Percentiles rank a stretch among this genome's conserved stretches.
phyloP scores from a whole-genome alignment of 2,888 invertebrate genomes.

The Drosophila lacicola region DNA sequence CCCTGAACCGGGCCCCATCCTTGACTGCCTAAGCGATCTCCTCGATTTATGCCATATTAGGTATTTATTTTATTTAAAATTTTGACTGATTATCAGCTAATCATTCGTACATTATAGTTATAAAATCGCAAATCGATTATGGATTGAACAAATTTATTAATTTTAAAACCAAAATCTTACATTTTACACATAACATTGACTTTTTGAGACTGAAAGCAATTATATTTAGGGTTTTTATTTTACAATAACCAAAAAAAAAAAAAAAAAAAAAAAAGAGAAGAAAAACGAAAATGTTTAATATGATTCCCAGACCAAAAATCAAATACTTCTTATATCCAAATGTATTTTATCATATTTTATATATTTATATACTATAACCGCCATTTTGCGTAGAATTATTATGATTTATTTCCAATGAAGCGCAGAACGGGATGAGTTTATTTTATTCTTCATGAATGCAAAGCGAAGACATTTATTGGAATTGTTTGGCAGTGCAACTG shows the following conservation, averaged over 20 bases:
- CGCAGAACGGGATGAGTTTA: conserved; percentile 10
- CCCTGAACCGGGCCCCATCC: conserved; percentile 15
- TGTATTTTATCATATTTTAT: conserved; percentile 48
- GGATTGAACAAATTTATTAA: conserved; percentile 26
- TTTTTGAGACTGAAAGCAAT: conserved; percentile 65
- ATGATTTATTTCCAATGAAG: conserved; percentile 21
- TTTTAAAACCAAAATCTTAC: conserved; percentile 27
- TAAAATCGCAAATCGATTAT: conserved; percentile 20
- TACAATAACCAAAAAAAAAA: conserved; percentile 51
- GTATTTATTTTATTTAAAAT: conserved; percentile 47
- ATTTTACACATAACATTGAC: conserved; percentile 43
- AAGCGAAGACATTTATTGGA: conserved; percentile 38
- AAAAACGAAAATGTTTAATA: conserved; percentile 19
- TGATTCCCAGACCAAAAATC: conserved; percentile 67
- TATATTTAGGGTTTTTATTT: conserved; percentile 46
- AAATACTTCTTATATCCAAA: conserved; percentile 50
- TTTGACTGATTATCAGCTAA: conserved; percentile 57
- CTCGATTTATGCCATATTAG: conserved; percentile 55
- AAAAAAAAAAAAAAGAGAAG: not conserved
- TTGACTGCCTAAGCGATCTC: conserved; percentile 53
- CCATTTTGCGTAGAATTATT: conserved; percentile 21
- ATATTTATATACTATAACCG: conserved; percentile 22
- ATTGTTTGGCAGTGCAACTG: conserved; percentile 66
- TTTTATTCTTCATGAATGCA: conserved; percentile 7
- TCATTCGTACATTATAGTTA: conserved; percentile 26